A percentile compares a stretch with the other conserved stretches of the same genome.
Evolutionary conservation across 2,888 invertebrate species (phyloP).

Genomic region (Cartodere bifasciata): DNA sequence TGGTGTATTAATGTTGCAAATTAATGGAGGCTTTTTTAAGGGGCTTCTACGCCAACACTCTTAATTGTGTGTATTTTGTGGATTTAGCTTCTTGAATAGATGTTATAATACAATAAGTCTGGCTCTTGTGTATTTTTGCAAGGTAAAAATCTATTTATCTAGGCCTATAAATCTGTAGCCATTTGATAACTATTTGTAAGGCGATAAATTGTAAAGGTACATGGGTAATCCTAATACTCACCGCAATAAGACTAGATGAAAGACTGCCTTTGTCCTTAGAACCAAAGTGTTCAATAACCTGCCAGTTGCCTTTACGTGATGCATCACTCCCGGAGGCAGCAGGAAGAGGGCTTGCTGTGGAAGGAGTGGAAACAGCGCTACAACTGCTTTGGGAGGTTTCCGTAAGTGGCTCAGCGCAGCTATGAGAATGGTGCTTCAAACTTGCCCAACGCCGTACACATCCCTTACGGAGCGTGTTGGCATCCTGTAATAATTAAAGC

Average conservation of each 20-base stretch:
- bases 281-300: conserved; percentile 76
- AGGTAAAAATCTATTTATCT: no score
- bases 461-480: conserved; percentile 5
- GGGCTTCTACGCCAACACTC: no score
- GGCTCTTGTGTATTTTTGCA: no score
- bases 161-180: no score
- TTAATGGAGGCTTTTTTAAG: no score
- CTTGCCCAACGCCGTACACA: conserved; percentile 39
- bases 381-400: conserved; percentile 23
- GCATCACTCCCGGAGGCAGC: conserved; percentile 33
- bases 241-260: conserved; percentile 50
- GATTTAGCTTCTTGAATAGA: no score
- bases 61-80: no score
- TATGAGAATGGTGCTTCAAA: conserved; percentile 36
- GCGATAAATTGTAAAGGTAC: background rate
- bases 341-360: conserved; percentile 26
- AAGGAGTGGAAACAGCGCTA: conserved; percentile 23
- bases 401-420: conserved; percentile 26
- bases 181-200: background rate
- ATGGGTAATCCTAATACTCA: conserved; percentile 30
- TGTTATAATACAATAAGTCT: no score
- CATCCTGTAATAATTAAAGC: no score
- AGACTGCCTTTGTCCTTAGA: conserved; percentile 47
- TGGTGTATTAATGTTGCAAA: no score
- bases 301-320: conserved; percentile 77